Base-by-base conservation (phyloP, 2,888 invertebrate genomes). In the Amiota minor region DNA sequence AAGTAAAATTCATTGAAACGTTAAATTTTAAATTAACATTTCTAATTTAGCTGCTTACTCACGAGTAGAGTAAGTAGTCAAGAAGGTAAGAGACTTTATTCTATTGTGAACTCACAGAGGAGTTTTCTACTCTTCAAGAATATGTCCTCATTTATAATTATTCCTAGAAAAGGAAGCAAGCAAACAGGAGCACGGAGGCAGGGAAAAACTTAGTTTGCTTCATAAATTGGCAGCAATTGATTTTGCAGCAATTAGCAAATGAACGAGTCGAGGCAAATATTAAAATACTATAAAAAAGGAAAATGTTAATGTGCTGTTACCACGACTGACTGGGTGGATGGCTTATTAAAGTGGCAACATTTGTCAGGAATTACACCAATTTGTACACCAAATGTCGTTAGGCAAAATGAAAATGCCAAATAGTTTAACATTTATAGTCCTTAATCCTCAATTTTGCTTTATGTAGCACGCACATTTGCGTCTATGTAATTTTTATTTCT, bases 11-110 rank as follows among this genome's bases (percentile, higher is more conserved):
- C 83, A 82, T 83, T 82, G 77, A 75, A 80, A 81, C 78, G 86
- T 81, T 75, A 77, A 83, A 80, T 84, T 86, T 68, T 79, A 84
- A 83, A 86, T 83, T 86, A 83, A 80, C 86, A 86, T 86, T 81
- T 81, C 83, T 81, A 84, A 83, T 84, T 85, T 79, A 50, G 67
- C 62, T 45, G n/a, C 20, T 53, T 72, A 72, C 75, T 72, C 74
- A 72, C 50, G 74, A 74, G 70, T 62, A 23, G 46, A 49, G 59
- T 47, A 35, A 35, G 6, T 4, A 6, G 35, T 3, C 6, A 35
- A 35, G 6, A 8, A 35, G 35, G 35, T 3, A 35, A 8, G 35
- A 35, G 35, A 35, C 6, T 35, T 35, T 35, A 35, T 35, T 35
- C 2, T 8, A 53, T 53, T 53, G 53, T 9, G 8, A 12, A n/a